These are phyloP conservation scores for Galeopsomyia nigrocyanea DNA, from an alignment of 2,888 invertebrate genomes.

Conservation along the genomic window DNA sequence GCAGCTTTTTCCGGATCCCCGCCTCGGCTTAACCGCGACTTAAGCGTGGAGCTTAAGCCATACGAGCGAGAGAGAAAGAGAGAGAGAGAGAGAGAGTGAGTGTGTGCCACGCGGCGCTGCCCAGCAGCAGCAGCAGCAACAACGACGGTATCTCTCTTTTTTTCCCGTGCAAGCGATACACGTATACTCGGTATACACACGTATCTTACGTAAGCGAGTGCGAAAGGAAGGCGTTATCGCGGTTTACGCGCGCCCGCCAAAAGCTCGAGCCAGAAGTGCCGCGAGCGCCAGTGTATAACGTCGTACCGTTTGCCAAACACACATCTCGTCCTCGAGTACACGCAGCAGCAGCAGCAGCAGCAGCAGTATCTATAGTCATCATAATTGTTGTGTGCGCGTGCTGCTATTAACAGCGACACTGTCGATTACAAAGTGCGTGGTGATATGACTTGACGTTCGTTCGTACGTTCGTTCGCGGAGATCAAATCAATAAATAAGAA, in stretches of 20 bases:
- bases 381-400: conserved; percentile 53
- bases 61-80: conserved; percentile 52
- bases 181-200: not conserved
- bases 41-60: conserved; percentile 56
- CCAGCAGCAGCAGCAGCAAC: conserved; percentile 20
- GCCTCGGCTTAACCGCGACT: conserved; percentile 51
- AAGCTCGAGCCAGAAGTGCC: conserved; percentile 47
- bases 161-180: too few species aligned
- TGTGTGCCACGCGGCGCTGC: conserved; percentile 4
- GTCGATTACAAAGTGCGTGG: too few species aligned
- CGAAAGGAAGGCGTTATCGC: not conserved
- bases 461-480: not conserved
- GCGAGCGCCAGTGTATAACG: conserved; percentile 33
- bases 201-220: not conserved
- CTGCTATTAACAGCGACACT: too few species aligned
- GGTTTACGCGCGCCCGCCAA: conserved; percentile 45
- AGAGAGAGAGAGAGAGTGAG: not conserved
- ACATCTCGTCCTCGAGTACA: conserved; percentile 22
- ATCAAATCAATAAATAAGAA: not conserved
- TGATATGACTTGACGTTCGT: not conserved
- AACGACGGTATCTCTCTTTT: too few species aligned
- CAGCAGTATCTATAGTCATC: conserved; percentile 50
- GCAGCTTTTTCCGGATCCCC: too few species aligned
- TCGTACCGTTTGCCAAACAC: not conserved
- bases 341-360: conserved; percentile 11